These are phyloP conservation scores for Momotus momota DNA, from an alignment of 2,797 vertebrate genomes.

Conservation along the genomic window DNA sequence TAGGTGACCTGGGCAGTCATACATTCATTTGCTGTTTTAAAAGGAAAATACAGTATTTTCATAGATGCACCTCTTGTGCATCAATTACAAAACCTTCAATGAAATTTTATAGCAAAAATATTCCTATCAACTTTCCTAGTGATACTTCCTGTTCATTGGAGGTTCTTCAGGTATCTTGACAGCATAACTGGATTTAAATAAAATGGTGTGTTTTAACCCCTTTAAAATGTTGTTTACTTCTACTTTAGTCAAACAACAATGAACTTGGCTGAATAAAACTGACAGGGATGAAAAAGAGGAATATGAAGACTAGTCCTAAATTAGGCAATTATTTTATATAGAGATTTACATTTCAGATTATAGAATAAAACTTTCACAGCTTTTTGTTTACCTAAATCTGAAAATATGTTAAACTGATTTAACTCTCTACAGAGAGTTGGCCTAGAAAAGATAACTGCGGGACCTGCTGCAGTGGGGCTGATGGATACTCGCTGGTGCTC, in stretches of 20 bases:
- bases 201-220: not conserved
- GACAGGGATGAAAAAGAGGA: not conserved
- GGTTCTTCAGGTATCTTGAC: not conserved
- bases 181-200: not conserved
- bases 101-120: not conserved
- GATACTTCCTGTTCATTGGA: not conserved
- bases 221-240: not conserved
- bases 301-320: not conserved
- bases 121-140: not conserved
- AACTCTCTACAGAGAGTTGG: not conserved
- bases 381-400: not conserved
- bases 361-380: not conserved
- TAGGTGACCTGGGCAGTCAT: conserved; percentile 6
- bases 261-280: not conserved
- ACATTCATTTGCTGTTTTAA: not conserved
- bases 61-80: not conserved
- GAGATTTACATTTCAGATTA: not conserved
- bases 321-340: not conserved
- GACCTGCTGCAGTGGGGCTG: rapidly evolving
- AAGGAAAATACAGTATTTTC: not conserved
- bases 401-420: not conserved
- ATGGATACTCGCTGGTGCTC: not conserved
- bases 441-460: not conserved
- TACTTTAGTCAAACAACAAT: not conserved
- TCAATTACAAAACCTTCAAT: not conserved